Evolutionary conservation across 2,113 vertebrate genomes (phyloP).

Genomic region (Tupaia tana): DNA sequence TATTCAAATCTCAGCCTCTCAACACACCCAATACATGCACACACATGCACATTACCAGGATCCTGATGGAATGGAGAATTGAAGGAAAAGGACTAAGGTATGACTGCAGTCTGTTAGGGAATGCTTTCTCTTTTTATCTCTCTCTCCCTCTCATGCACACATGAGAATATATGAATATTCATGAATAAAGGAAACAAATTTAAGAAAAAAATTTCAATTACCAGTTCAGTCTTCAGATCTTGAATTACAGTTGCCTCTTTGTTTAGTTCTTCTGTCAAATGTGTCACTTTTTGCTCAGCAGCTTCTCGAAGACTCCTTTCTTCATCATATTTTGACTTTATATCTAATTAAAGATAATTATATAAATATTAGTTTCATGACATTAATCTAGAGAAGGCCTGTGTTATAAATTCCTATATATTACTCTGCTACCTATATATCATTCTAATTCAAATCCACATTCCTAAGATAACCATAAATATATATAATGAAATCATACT

Average conservation of each 20-base stretch:
- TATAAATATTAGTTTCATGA: slow-evolving; percentile 45
- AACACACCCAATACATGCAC: too few species aligned
- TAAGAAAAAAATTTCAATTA: slow-evolving; percentile 79
- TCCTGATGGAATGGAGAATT: too few species aligned
- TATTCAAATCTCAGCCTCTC: too few species aligned
- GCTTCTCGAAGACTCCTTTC: slow-evolving; percentile 93
- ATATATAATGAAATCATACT: slow-evolving; percentile 19
- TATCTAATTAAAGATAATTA: slow-evolving; percentile 86
- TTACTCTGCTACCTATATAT: background rate
- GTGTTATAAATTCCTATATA: slow-evolving; percentile 9
- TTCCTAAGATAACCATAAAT: slow-evolving; percentile 38
- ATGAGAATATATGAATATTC: too few species aligned
- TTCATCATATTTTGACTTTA: slow-evolving; percentile 97
- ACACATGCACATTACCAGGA: too few species aligned
- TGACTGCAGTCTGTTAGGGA: too few species aligned
- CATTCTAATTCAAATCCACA: slow-evolving; percentile 48
- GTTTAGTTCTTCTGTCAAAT: slow-evolving; percentile 91
- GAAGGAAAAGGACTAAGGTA: too few species aligned
- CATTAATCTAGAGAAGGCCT: slow-evolving; percentile 25
- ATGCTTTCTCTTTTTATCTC: too few species aligned
- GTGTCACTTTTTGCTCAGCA: slow-evolving; percentile 90
- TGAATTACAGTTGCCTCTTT: slow-evolving; percentile 89
- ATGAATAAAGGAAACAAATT: too few species aligned
- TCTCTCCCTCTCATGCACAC: too few species aligned
- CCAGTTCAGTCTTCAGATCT: slow-evolving; percentile 95